Conservation (phyloP, 1,140 invertebrate genomes). For the Cydia strobilella region DNA sequence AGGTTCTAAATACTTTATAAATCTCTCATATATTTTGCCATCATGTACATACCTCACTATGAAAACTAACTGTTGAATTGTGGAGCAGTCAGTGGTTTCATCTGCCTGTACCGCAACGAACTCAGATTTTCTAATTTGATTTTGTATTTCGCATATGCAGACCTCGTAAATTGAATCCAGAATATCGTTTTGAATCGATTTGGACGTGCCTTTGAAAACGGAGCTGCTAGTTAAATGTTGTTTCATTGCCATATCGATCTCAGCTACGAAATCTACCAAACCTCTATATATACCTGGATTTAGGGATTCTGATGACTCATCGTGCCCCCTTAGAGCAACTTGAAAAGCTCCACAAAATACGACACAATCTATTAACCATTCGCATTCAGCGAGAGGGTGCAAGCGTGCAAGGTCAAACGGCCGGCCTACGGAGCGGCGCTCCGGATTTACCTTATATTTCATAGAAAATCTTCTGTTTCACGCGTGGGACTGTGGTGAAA, state of each 20-base stretch:
- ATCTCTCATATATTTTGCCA: slow-evolving; percentile 40
- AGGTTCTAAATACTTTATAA: slow-evolving; percentile 22
- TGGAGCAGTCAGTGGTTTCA: slow-evolving; percentile 56
- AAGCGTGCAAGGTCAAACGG: too few species aligned
- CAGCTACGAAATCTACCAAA: slow-evolving; percentile 46
- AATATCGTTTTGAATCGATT: slow-evolving; percentile 54
- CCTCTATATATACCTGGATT: slow-evolving; percentile 33
- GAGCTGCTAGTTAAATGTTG: slow-evolving; percentile 47
- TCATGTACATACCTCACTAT: slow-evolving; percentile 52
- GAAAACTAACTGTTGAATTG: slow-evolving; percentile 50
- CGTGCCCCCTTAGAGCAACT: slow-evolving; percentile 37
- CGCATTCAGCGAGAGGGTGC: too few species aligned
- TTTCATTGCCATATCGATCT: slow-evolving; percentile 46
- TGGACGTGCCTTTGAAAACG: slow-evolving; percentile 53
- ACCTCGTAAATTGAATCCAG: slow-evolving; percentile 51
- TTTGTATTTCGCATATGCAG: slow-evolving; percentile 47
- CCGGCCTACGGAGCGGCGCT: too few species aligned
- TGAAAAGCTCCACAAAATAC: slow-evolving; percentile 21
- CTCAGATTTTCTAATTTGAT: slow-evolving; percentile 35
- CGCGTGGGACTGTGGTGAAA: too few species aligned
- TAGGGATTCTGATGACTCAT: slow-evolving; percentile 33
- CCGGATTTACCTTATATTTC: too few species aligned
- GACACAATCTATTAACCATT: too few species aligned
- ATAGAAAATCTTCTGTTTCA: too few species aligned
- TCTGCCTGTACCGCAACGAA: slow-evolving; percentile 53